Evolutionary conservation across 2,888 invertebrate genomes (phyloP).

Genomic region (Bugulina stolonifera): DNA sequence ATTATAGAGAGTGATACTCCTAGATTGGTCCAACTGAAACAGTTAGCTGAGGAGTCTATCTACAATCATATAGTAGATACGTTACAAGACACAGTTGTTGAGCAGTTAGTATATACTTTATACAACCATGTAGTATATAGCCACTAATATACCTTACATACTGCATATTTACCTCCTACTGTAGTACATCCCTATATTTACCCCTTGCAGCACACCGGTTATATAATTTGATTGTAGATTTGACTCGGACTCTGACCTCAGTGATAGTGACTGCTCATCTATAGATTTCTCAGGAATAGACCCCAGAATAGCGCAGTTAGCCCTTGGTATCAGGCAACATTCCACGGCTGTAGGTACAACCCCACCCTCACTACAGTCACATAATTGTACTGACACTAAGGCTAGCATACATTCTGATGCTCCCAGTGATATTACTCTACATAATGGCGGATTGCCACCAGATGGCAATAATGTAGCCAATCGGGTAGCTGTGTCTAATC

Average conservation of each 20-base stretch:
- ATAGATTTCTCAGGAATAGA: background rate
- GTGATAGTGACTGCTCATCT: slow-evolving; percentile 4
- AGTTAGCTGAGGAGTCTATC: background rate
- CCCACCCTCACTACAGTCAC: background rate
- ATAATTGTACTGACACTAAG: background rate
- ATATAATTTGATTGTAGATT: background rate
- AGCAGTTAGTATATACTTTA: background rate
- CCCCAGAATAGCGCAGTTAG: background rate
- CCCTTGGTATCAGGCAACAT: background rate
- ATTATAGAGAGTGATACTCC: background rate
- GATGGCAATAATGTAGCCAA: too few relatives aligned
- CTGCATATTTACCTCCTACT: background rate
- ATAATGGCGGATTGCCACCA: too few relatives aligned
- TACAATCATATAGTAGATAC: background rate
- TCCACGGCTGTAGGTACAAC: background rate
- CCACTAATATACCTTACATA: background rate
- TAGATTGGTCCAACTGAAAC: background rate
- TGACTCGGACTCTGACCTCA: background rate
- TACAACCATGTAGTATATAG: background rate
- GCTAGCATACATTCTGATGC: too few relatives aligned
- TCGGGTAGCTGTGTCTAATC: too few relatives aligned
- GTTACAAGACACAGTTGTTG: background rate
- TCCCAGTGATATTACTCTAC: too few relatives aligned
- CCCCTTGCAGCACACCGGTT: background rate
- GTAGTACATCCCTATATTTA: background rate